Percentiles rank a stretch among this genome's conserved stretches.
These are phyloP conservation scores for Hypomecis atomaria DNA, from an alignment of 2,888 invertebrate species.

Conservation along the genomic window DNA sequence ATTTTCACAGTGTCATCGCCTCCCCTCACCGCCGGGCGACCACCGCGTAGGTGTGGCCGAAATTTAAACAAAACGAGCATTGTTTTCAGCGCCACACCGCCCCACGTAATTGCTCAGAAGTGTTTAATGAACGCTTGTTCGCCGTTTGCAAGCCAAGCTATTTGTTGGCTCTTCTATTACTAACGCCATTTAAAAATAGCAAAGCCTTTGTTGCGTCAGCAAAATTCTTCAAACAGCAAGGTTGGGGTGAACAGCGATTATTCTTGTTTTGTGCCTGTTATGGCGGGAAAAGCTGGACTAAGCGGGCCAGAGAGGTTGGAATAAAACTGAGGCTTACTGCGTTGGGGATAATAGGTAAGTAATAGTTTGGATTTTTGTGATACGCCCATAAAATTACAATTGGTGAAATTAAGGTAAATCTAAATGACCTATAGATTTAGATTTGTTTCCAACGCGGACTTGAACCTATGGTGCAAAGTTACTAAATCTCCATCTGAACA, in stretches of 20 bases:
- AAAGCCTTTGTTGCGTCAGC: constrained; percentile 38
- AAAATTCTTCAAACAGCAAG: constrained; percentile 19
- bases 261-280: constrained; percentile 42
- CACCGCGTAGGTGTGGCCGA: constrained; percentile 48
- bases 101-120: constrained; percentile 69
- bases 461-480: too few species aligned
- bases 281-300: constrained; percentile 38
- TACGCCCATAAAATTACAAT: too few species aligned
- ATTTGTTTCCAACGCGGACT: too few species aligned
- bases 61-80: constrained; percentile 60
- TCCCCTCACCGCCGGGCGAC: too few species aligned
- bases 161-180: constrained; percentile 30
- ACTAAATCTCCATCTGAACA: too few species aligned
- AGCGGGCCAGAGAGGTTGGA: constrained; percentile 33
- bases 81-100: constrained; percentile 60
- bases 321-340: constrained; percentile 31
- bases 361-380: not conserved
- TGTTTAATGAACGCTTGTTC: constrained; percentile 73
- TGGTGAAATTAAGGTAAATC: too few species aligned
- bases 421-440: too few species aligned
- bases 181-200: constrained; percentile 35
- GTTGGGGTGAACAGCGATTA: constrained; percentile 37
- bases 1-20: too few species aligned
- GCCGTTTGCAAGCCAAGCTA: constrained; percentile 52
- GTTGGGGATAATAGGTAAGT: constrained; percentile 18